Evolutionary conservation across 2,888 invertebrate genomes (phyloP), one percentile per base, ranked within the genome.

Genomic region (Papilio demoleus): DNA sequence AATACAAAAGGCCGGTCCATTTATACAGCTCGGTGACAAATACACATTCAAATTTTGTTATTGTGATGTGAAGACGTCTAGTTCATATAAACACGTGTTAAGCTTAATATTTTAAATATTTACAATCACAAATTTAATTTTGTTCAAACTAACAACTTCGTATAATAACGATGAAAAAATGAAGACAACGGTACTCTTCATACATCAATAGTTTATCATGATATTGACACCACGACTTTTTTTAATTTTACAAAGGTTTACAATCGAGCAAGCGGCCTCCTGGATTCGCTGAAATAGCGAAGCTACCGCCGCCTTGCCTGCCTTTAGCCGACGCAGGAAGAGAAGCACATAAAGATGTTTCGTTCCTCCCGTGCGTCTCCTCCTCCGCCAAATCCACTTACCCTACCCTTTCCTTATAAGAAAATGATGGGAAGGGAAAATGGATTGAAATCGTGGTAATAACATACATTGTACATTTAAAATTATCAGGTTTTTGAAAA

Each of bases 21-120:
- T 34, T 34, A 34, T 34, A 34, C 8, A 34, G 34, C 8, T 34
- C 34, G 11, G 34, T 34, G 34, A n/a, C n/a, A n/a, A 90, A 84
- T 84, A 84, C 86, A 88, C 86, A 80, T 86, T 76, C 83, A 81
- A 79, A 88, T 87, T 89, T 91, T 91, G 92, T 92, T 91, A 91
- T 77, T 92, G 92, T 92, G 92, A 92, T 90, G 86, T 91, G 92
- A 92, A 92, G 89, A 72, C 67, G 34, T 71, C 53, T 64, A 68
- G 17, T 63, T 38, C 38, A 61, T 71, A 40, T 71, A 60, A 42
- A 64, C 38, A 68, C 36, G 34, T 36, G 58, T 65, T 60, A 67
- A 68, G 62, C 22, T 60, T 61, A 42, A 24, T 64, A 65, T 69
- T 60, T 24, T 56, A 66, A 45, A 34, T 71, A 60, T 70, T 72